A percentile compares a stretch with the other conserved stretches of the same genome.
Evolutionary conservation across 1,140 invertebrate genomes (phyloP).

Genomic region (Drosophila santomea): DNA sequence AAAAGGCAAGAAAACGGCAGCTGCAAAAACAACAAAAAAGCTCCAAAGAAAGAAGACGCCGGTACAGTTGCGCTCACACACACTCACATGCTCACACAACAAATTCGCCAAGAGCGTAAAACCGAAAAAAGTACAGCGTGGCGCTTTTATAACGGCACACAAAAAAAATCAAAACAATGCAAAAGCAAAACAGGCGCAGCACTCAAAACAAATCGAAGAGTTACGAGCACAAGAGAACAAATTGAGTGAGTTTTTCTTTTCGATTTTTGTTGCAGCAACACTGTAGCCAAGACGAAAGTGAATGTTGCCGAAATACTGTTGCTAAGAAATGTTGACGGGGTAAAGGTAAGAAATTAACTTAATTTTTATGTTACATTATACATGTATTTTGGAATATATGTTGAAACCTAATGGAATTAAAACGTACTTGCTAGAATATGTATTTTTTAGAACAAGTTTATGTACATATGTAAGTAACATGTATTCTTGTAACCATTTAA

Average conservation of each 20-base stretch:
- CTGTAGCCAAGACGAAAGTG: background rate
- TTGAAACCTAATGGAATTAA: too few relatives aligned
- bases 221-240: background rate
- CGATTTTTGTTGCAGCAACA: constrained; percentile 1
- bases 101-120: background rate
- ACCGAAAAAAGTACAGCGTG: constrained; percentile 25
- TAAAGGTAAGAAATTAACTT: too few relatives aligned
- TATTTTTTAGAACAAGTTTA: too few relatives aligned
- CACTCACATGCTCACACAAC: constrained; percentile 4
- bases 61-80: constrained; percentile 68
- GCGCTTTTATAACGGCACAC: constrained; percentile 42
- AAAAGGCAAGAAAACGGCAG: constrained; percentile 28
- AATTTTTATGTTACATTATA: too few relatives aligned
- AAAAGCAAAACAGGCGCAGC: constrained; percentile 16
- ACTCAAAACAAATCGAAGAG: constrained; percentile 69
- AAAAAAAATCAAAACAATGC: constrained; percentile 5
- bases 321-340: background rate
- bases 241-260: background rate
- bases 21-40: constrained; percentile 67
- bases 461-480: background rate
- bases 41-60: constrained; percentile 36
- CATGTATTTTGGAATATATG: too few relatives aligned
- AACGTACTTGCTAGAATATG: too few relatives aligned
- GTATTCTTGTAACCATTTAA: background rate
- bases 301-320: constrained; percentile 9